phyloP scores from a whole-genome alignment of 2,113 vertebrate genomes.

The Erythrocercus mccallii region DNA sequence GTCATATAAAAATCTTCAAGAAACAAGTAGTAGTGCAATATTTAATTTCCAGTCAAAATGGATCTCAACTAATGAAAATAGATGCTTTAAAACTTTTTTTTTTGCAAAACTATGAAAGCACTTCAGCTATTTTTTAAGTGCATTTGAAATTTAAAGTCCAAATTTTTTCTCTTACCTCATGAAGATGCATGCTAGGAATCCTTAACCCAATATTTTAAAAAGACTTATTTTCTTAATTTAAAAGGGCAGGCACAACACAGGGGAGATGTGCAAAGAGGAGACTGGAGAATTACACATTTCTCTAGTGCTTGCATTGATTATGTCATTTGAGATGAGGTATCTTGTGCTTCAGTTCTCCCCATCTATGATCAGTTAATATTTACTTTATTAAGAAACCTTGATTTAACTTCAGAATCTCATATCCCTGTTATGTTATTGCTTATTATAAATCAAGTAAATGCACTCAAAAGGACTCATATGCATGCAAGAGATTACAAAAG shows the following conservation, averaged over 20 bases:
- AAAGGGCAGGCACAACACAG: background rate
- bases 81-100: background rate
- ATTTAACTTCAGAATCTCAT: constrained; percentile 6
- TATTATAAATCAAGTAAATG: constrained; percentile 29
- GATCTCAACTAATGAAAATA: constrained; percentile 1
- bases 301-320: background rate
- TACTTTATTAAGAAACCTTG: background rate
- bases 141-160: background rate
- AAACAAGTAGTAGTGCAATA: background rate
- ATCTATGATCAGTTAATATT: background rate
- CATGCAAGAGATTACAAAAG: background rate
- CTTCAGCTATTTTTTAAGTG: background rate
- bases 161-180: background rate
- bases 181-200: background rate
- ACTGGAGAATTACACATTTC: background rate
- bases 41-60: background rate
- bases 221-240: background rate
- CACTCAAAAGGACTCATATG: background rate
- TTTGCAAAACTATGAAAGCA: background rate
- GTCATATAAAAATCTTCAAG: background rate
- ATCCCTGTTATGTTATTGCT: constrained; percentile 8
- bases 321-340: background rate
- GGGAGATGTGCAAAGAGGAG: background rate
- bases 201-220: background rate
- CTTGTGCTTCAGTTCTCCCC: background rate